Base-by-base conservation (phyloP, 1,140 invertebrate genomes). In the Cydia splendana region DNA sequence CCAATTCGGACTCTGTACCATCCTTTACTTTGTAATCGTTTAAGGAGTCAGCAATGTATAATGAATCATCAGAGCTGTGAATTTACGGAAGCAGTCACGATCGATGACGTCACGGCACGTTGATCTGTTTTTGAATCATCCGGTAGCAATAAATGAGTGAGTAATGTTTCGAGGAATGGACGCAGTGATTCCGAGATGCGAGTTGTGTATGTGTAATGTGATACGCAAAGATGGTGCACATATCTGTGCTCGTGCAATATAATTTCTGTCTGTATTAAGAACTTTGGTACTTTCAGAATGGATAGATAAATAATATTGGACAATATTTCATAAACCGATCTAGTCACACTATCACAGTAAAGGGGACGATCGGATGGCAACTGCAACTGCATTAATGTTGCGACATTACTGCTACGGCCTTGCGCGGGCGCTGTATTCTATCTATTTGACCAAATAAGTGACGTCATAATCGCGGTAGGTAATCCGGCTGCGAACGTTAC, bases 41-140 rank as follows among this genome's bases (percentile, higher is more conserved):
- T 42, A 15, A 7, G 67, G 18, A 71, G 67, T 71, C 67, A 71
- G 18, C 67, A 38, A 71, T 71, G 67, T 71, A 71, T 15, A 42
- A 42, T 71, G 67, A 71, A 42, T 71, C 67, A 71, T 42, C 20
- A 15, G 6, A 69, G 34, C 24, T 24, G 65, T 69, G 67, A 45
- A 12, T 42, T 71, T 71, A 71, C 67, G 67, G 67, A 71, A 71
- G 67, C 67, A 42, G 9, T 18, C 30, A 38, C 34, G 67, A 71
- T 30, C 30, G 30, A n/a, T 71, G 67, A 71, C 67, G 67, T 71
- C 67, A 71, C 34, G 30, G 13, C 12, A 9, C 65, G 65, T 69
- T 69, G 65, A 38, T 71, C 30, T 71, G 67, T 38, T 71, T 38
- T 24, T 71, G 67, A 71, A 71, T 71, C 67, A 71, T 71, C n/a